Percentiles rank a stretch among this genome's conserved stretches.
phyloP scores from a whole-genome alignment of 2,888 invertebrate genomes.

The Molorchus minor region DNA sequence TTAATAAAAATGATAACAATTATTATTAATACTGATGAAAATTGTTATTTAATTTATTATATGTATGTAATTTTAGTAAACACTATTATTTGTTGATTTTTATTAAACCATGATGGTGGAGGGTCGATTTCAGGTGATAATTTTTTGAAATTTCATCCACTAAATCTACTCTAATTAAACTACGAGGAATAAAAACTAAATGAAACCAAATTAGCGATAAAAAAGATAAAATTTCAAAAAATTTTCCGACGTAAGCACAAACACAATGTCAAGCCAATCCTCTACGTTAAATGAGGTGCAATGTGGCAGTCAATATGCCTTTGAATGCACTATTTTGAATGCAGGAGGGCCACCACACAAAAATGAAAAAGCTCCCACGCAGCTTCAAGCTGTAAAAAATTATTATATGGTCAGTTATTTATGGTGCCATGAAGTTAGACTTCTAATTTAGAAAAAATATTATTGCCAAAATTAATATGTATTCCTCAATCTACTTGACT shows the following conservation, averaged over 20 bases:
- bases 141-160: conserved; percentile 24
- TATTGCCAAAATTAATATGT: too few relatives aligned
- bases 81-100: conserved; percentile 6
- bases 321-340: conserved; percentile 55
- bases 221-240: conserved; percentile 32
- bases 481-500: too few relatives aligned
- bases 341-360: conserved; percentile 57
- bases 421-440: neutral
- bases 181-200: neutral
- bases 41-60: neutral
- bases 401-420: conserved; percentile 41
- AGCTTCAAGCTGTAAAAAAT: conserved; percentile 46
- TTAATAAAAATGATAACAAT: conserved; percentile 19
- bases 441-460: too few relatives aligned
- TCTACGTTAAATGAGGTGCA: conserved; percentile 52
- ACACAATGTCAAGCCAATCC: conserved; percentile 48
- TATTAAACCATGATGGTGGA: conserved; percentile 30
- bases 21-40: conserved; percentile 21
- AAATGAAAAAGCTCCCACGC: conserved; percentile 58
- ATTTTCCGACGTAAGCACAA: conserved; percentile 34
- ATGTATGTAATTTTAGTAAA: neutral
- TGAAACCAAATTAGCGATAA: neutral
- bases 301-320: conserved; percentile 55
- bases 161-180: neutral
- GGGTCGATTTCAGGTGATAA: conserved; percentile 27